Evolutionary conservation across 1,140 invertebrate species (phyloP).

Genomic region (Drosophila chauvacae): DNA sequence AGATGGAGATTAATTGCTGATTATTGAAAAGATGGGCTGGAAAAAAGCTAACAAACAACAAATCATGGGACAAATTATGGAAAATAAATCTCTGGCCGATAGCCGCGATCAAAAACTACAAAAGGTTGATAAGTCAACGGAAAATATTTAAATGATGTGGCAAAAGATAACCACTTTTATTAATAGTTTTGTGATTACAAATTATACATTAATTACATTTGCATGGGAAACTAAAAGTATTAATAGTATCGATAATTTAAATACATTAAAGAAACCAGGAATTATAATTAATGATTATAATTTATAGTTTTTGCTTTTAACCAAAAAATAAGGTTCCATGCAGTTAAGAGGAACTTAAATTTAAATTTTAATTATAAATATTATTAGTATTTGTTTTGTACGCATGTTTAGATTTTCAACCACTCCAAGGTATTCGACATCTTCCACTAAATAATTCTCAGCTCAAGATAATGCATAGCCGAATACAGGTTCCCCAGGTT

Average conservation of each 20-base stretch:
- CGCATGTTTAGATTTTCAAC: not conserved
- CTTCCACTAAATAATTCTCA: constrained; percentile 6
- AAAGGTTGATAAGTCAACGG: not conserved
- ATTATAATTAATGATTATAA: not conserved
- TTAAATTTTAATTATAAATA: not conserved
- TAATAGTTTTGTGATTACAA: constrained; percentile 4
- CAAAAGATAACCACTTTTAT: not conserved
- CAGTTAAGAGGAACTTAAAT: not conserved
- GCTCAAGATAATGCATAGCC: constrained; percentile 3
- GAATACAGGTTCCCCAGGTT: not conserved
- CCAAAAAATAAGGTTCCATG: not conserved
- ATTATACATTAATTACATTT: not conserved
- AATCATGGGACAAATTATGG: constrained; percentile 16
- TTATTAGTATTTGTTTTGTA: not conserved
- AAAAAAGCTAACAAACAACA: not conserved
- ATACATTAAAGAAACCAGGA: not conserved
- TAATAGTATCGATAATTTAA: not conserved
- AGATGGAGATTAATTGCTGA: constrained; percentile 25
- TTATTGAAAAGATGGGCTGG: constrained; percentile 8
- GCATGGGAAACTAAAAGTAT: not conserved
- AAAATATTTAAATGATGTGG: constrained; percentile 5
- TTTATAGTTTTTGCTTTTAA: not conserved
- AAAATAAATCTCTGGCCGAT: not conserved
- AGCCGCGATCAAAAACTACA: not conserved
- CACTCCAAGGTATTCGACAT: not conserved